phyloP scores from a whole-genome alignment of 1,140 invertebrate species.

The Bilobella aurantiaca region DNA sequence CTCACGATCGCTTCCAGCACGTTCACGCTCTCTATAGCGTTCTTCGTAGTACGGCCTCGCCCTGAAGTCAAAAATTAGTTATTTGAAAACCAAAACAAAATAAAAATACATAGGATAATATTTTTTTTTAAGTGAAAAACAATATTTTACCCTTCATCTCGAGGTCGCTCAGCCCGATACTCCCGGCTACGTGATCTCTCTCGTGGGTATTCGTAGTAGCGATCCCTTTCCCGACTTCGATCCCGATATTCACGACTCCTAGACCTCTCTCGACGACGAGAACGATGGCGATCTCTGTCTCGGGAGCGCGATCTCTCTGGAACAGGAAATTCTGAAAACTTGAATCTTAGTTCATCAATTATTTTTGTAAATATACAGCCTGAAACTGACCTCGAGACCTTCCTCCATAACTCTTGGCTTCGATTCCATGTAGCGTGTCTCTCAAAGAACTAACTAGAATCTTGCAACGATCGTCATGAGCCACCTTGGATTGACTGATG shows the following conservation, averaged over 20 bases:
- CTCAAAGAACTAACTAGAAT: conserved; percentile 92
- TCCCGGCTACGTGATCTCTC: conserved; percentile 36
- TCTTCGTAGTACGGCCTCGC: conserved; percentile 41
- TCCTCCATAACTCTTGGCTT: conserved; percentile 75
- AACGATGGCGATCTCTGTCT: conserved; percentile 58
- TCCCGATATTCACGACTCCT: conserved; percentile 62
- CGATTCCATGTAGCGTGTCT: conserved; percentile 93
- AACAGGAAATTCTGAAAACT: too few relatives aligned
- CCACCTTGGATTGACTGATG: conserved; percentile 97
- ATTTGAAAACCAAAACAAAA: not conserved
- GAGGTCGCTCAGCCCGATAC: conserved; percentile 47
- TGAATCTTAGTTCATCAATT: not conserved
- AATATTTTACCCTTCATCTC: conserved; percentile 42
- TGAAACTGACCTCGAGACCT: not conserved
- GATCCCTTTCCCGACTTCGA: conserved; percentile 59
- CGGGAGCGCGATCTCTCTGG: conserved; percentile 59
- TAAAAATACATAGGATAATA: not conserved
- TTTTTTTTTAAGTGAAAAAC: not conserved
- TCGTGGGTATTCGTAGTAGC: conserved; percentile 36
- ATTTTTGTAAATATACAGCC: not conserved
- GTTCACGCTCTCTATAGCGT: conserved; percentile 40
- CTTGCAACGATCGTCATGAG: conserved; percentile 95
- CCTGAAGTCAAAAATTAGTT: not conserved
- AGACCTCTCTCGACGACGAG: conserved; percentile 59
- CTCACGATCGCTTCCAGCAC: conserved; percentile 34